Evolutionary conservation across 2,888 invertebrate species (phyloP), one percentile per base, ranked within the genome.

Genomic region (Achlya flavicornis): DNA sequence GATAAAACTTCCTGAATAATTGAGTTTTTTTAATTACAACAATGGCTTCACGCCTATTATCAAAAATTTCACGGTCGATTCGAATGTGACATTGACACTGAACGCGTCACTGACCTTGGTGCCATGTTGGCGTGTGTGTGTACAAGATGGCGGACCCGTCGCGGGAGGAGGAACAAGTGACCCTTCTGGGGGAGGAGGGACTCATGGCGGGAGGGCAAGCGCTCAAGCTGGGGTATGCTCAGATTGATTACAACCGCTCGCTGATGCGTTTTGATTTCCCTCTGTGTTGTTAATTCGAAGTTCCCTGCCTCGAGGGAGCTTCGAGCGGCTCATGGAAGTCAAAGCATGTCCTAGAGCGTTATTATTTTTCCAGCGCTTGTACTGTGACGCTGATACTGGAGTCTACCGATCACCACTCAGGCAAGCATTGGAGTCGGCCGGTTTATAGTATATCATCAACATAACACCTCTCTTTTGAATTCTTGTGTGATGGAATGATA

Each of bases 101-200:
- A 95, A 94, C 94, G 95, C 91, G 92, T 94, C 93, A 93, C 92
- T 95, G 93, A 94, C 94, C 91, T 94, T 95, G 92, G 77, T 89
- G 92, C 94, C 90, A 88, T 90, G 78, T 83, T 85, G 93, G 91
- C 90, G 83, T 85, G 78, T 89, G 85, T 95, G 94, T 95, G 86
- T 94, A 96, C 95, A 98, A 98, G 97, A 98, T 98, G 98, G 98
- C 98, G 94, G 99, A 99, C 94, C 98, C 98, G 89, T 97, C 97
- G 91, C 96, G 97, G 87, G 98, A 98, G 94, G 97, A 98, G 95
- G 98, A 99, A 94, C 98, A 98, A 94, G 97, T 98, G 87, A 98
- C 98, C 83, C 96, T 99, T 88, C 96, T 99, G 90, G 98, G 98
- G 92, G 99, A 99, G 94, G 99, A 99, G 95, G 98, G 97, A 87